A percentile compares a stretch with the other conserved stretches of the same genome.
phyloP scores from a whole-genome alignment of 2,113 vertebrate genomes.

The Capricornis sumatraensis region DNA sequence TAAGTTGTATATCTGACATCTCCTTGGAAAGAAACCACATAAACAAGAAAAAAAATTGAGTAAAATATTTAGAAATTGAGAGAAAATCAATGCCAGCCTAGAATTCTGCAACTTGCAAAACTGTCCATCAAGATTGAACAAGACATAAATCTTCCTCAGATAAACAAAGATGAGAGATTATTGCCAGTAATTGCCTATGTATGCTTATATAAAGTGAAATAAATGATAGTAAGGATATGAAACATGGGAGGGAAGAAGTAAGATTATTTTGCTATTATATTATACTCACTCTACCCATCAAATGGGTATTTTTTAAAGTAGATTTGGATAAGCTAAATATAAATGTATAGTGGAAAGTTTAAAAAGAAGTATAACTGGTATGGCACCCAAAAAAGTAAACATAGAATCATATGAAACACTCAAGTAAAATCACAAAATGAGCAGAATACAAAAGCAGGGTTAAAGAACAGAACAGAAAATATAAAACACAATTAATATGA shows the following conservation, averaged over 20 bases:
- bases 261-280: not conserved
- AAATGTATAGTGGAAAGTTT: not conserved
- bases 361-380: not conserved
- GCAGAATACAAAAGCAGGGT: not conserved
- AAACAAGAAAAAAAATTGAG: not conserved
- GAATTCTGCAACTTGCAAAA: not conserved
- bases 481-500: not conserved
- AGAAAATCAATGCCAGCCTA: not conserved
- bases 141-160: not conserved
- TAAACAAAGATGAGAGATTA: not conserved
- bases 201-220: not conserved
- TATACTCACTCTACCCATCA: not conserved
- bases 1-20: not conserved
- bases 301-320: not conserved
- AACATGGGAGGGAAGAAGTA: not conserved
- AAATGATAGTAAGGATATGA: not conserved
- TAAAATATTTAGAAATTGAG: not conserved
- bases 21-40: not conserved
- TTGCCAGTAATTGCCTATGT: not conserved
- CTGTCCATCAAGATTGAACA: not conserved
- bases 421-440: not conserved
- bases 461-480: not conserved
- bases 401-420: not conserved
- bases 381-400: not conserved
- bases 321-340: not conserved